Conservation (phyloP, 1,140 invertebrate species). For the Telenomus remus region DNA sequence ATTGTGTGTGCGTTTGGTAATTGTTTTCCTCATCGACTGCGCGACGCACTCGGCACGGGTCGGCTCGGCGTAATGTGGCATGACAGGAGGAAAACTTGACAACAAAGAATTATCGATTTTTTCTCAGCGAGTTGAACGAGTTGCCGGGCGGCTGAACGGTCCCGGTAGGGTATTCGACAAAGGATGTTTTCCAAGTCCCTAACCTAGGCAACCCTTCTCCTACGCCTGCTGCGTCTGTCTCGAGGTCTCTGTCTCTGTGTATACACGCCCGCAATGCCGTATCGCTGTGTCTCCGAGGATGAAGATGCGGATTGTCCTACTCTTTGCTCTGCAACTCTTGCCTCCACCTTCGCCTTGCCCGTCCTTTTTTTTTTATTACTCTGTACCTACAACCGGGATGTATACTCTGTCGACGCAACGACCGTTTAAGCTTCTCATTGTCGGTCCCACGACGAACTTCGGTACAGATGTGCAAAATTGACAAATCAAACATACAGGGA, state of each 20-base stretch:
- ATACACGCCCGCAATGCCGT: constrained; percentile 48
- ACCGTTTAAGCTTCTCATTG: constrained; percentile 72
- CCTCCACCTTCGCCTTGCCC: constrained; percentile 50
- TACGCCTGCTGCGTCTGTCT: constrained; percentile 48
- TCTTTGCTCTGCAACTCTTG: constrained; percentile 48
- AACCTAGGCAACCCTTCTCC: constrained; percentile 74
- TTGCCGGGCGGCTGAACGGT: constrained; percentile 71
- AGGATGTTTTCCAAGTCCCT: constrained; percentile 75
- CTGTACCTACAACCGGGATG: constrained; percentile 55
- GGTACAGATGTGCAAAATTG: constrained; percentile 72
- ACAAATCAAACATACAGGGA: constrained; percentile 59
- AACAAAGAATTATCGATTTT: constrained; percentile 75
- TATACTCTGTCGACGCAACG: constrained; percentile 69
- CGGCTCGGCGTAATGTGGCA: constrained; percentile 66
- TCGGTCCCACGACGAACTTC: constrained; percentile 64
- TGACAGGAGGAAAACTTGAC: constrained; percentile 73
- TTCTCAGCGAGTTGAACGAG: constrained; percentile 72
- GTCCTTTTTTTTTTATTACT: constrained; percentile 53
- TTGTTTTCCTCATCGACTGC: constrained; percentile 52
- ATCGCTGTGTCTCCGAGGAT: constrained; percentile 57
- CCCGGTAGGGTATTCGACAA: constrained; percentile 74
- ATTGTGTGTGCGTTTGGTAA: constrained; percentile 58
- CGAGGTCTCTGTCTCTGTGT: constrained; percentile 14
- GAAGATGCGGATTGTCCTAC: constrained; percentile 55
- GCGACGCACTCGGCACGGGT: constrained; percentile 48